These are phyloP conservation scores for Gerris lacustris DNA, from an alignment of 2,888 invertebrate species.

Conservation along the genomic window DNA sequence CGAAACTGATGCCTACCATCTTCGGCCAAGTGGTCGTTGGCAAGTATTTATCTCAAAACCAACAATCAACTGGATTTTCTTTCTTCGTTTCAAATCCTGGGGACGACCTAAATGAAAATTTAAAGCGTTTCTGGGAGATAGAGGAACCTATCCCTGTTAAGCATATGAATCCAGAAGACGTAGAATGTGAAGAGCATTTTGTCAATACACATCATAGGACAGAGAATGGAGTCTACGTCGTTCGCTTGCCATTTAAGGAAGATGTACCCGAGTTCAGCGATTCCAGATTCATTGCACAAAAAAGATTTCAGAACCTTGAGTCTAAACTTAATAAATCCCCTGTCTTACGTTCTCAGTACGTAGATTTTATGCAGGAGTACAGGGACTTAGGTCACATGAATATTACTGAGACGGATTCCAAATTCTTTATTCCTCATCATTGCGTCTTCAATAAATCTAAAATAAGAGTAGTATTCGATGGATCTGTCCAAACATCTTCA, in stretches of 20 bases:
- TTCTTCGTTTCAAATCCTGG: neutral
- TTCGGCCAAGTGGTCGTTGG: constrained; percentile 9
- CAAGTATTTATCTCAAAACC: neutral
- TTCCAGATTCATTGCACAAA: constrained; percentile 10
- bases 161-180: constrained; percentile 6
- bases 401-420: neutral
- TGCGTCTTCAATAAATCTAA: constrained; percentile 28
- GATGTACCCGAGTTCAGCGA: constrained; percentile 7
- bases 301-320: constrained; percentile 17
- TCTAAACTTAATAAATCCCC: constrained; percentile 5
- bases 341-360: constrained; percentile 16
- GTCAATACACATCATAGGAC: constrained; percentile 11
- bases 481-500: constrained; percentile 25
- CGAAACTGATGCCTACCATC: neutral
- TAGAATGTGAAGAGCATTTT: constrained; percentile 10
- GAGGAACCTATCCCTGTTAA: neutral
- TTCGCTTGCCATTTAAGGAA: constrained; percentile 16
- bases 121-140: constrained; percentile 15
- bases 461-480: constrained; percentile 29
- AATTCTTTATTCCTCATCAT: constrained; percentile 24
- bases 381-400: constrained; percentile 26
- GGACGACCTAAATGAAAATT: constrained; percentile 4
- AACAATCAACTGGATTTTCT: neutral
- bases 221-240: constrained; percentile 15
- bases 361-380: constrained; percentile 27